These are phyloP conservation scores for Trichechus manatus DNA, from an alignment of 2,113 vertebrate genomes.

Conservation along the genomic window DNA sequence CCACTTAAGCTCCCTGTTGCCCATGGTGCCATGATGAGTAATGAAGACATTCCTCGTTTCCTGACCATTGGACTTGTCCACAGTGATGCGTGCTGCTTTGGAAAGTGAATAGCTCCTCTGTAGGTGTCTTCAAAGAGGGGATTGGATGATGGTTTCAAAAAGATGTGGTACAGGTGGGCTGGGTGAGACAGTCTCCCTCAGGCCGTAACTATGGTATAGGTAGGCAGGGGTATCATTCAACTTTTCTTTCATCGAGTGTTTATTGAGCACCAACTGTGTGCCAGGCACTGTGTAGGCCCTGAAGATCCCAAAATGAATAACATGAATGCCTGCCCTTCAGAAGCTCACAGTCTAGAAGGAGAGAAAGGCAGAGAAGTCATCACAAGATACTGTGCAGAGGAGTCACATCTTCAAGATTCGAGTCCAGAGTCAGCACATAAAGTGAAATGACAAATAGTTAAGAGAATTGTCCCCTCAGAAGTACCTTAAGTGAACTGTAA, in stretches of 20 bases:
- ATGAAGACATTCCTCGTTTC: background rate
- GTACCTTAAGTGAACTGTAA: background rate
- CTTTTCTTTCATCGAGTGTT: background rate
- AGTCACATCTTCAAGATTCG: background rate
- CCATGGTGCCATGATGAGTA: accelerated
- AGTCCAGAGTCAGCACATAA: background rate
- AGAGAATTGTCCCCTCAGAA: background rate
- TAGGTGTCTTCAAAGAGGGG: background rate
- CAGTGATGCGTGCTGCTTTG: background rate
- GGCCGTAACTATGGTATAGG: too few relatives aligned
- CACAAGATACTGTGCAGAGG: background rate
- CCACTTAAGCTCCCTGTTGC: background rate
- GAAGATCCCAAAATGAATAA: background rate
- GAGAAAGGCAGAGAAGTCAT: background rate
- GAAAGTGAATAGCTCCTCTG: background rate
- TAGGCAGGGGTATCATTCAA: background rate
- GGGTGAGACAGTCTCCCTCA: background rate
- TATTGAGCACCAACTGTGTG: background rate
- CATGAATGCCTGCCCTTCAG: background rate
- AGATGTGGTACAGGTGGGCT: background rate
- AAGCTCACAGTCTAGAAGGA: background rate
- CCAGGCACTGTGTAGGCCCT: background rate
- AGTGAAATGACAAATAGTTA: background rate
- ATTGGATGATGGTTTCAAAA: background rate
- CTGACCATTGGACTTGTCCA: background rate